These are phyloP conservation scores for Emydoidea blandingii DNA, from an alignment of 2,797 vertebrate species.

Conservation along the genomic window DNA sequence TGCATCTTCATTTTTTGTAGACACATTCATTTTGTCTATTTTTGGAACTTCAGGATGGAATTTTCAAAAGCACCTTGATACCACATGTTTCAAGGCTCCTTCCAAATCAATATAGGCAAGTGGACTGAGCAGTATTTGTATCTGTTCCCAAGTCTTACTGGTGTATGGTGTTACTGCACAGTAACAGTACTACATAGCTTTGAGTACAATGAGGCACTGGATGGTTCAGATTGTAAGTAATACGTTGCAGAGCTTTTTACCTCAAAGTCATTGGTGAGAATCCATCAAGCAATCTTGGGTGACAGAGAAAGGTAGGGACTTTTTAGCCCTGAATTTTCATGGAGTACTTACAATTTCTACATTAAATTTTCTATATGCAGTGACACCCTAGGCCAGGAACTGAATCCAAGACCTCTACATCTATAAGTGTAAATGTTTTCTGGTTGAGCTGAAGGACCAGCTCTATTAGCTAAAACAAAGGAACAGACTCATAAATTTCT, in stretches of 20 bases:
- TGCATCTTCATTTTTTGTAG: not conserved
- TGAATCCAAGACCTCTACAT: not conserved
- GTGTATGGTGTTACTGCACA: not conserved
- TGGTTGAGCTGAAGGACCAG: not conserved
- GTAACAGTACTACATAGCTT: not conserved
- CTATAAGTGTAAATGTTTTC: not conserved
- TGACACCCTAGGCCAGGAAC: not conserved
- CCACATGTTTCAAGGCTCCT: not conserved
- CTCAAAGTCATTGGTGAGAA: not conserved
- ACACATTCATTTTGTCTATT: not conserved
- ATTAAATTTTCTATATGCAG: fast-evolving
- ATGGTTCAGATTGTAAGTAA: not conserved
- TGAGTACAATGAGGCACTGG: not conserved
- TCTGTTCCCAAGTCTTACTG: not conserved
- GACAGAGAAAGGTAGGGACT: not conserved
- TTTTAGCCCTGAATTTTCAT: not conserved
- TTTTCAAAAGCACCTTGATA: not conserved
- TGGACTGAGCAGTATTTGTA: not conserved
- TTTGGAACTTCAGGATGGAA: not conserved
- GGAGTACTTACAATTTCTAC: not conserved
- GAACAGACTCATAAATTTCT: not conserved
- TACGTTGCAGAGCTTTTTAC: not conserved
- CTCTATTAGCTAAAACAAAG: not conserved
- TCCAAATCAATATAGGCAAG: not conserved
- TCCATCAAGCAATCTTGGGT: not conserved